These are phyloP conservation scores for Misgurnus anguillicaudatus DNA, from an alignment of 2,113 vertebrate species.

Conservation along the genomic window DNA sequence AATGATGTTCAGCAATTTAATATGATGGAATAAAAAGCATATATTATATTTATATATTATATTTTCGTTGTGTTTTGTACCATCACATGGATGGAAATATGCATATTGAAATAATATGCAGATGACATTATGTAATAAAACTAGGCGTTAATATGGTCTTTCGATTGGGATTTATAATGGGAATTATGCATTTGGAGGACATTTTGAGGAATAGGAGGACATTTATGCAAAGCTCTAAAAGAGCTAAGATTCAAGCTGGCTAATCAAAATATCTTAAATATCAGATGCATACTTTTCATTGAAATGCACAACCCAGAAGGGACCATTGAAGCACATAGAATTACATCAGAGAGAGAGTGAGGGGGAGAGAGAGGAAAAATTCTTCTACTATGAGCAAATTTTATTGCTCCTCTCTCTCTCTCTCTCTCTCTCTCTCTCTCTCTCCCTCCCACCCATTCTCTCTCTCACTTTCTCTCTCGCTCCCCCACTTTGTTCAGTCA, in stretches of 20 bases:
- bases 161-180: too few species aligned
- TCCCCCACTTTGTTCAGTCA: conserved; percentile 45
- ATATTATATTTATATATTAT: too few species aligned
- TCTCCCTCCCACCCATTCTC: neutral
- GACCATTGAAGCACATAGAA: conserved; percentile 64
- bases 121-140: too few species aligned
- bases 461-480: neutral
- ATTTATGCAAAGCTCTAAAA: conserved; percentile 31
- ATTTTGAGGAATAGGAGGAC: neutral
- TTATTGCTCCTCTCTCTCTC: conserved; percentile 60
- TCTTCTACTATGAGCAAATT: conserved; percentile 76
- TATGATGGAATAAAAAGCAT: too few species aligned
- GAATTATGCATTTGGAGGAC: neutral
- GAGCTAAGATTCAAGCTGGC: conserved; percentile 5
- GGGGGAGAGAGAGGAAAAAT: conserved; percentile 62
- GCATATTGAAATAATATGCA: too few species aligned
- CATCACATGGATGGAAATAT: too few species aligned
- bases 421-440: too few species aligned
- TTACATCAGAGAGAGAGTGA: conserved; percentile 68
- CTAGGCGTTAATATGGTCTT: too few species aligned
- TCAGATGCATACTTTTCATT: conserved; percentile 71
- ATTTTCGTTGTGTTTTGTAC: too few species aligned
- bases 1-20: too few species aligned
- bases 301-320: conserved; percentile 61
- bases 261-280: conserved; percentile 58